phyloP scores from a whole-genome alignment of 92 coral and sea anemone species.

The Heliopora coerulea region DNA sequence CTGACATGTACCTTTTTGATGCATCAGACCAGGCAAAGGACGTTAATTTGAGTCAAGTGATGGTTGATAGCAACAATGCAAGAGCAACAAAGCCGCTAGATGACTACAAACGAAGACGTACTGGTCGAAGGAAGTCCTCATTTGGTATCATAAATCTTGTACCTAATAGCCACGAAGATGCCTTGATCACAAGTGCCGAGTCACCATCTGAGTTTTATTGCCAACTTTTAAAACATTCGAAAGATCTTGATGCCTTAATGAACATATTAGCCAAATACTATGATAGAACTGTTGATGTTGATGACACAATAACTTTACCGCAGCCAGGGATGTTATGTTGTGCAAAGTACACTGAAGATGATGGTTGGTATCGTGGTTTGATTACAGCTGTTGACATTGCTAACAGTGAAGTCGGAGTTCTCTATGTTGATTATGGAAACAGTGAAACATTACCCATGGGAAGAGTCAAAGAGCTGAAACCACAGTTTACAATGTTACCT shows the following conservation, averaged over 20 bases:
- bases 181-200: conserved; percentile 63
- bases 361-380: conserved; percentile 88
- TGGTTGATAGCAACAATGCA: conserved; percentile 85
- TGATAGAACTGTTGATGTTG: conserved; percentile 62
- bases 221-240: conserved; percentile 69
- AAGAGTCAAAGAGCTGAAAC: conserved; percentile 70
- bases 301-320: conserved; percentile 72
- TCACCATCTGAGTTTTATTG: conserved; percentile 79
- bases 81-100: conserved; percentile 49
- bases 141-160: conserved; percentile 41
- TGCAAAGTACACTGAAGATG: conserved; percentile 86
- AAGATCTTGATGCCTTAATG: conserved; percentile 74
- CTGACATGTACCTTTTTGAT: conserved; percentile 75
- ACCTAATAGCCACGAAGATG: conserved; percentile 68
- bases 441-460: conserved; percentile 61
- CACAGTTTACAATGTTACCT: conserved; percentile 78
- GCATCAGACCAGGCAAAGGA: conserved; percentile 79
- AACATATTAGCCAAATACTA: conserved; percentile 62
- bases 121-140: conserved; percentile 39
- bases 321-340: conserved; percentile 87
- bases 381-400: conserved; percentile 50
- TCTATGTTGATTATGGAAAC: conserved; percentile 92
- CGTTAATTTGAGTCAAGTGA: conserved; percentile 70
- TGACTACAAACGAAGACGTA: conserved; percentile 17
- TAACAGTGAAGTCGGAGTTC: conserved; percentile 58